These are phyloP conservation scores for Rallus crepitans DNA, from an alignment of 2,797 vertebrate genomes.

Conservation along the genomic window DNA sequence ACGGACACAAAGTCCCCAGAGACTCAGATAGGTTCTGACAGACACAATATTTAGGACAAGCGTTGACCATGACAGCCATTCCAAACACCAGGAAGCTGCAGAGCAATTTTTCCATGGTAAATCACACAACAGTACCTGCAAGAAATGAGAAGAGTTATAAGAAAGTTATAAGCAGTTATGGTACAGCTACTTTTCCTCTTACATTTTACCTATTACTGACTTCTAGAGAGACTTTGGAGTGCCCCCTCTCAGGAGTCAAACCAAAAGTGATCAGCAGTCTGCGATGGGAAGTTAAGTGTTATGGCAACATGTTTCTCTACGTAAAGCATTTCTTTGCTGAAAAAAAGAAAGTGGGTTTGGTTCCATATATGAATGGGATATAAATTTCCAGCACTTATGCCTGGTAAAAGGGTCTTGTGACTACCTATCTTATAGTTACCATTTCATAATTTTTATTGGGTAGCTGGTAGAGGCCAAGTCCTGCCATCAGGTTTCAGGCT, in stretches of 20 bases:
- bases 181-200: background rate
- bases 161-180: background rate
- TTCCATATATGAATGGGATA: background rate
- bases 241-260: background rate
- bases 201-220: background rate
- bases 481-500: background rate
- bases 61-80: conserved; percentile 88
- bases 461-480: background rate
- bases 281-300: background rate
- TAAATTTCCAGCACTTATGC: background rate
- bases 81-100: conserved; percentile 94
- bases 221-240: background rate
- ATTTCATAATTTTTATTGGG: background rate
- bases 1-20: conserved; percentile 94
- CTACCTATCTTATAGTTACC: background rate
- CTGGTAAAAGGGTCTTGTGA: background rate
- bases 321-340: background rate
- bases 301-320: background rate
- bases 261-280: background rate
- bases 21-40: conserved; percentile 99
- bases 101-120: conserved; percentile 98
- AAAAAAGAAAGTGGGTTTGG: background rate
- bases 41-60: conserved; percentile 98
- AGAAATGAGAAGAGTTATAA: conserved; percentile 13
- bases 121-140: conserved; percentile 85